These are phyloP conservation scores for Panthera tigris DNA, from an alignment of 2,113 vertebrate species.

Conservation along the genomic window DNA sequence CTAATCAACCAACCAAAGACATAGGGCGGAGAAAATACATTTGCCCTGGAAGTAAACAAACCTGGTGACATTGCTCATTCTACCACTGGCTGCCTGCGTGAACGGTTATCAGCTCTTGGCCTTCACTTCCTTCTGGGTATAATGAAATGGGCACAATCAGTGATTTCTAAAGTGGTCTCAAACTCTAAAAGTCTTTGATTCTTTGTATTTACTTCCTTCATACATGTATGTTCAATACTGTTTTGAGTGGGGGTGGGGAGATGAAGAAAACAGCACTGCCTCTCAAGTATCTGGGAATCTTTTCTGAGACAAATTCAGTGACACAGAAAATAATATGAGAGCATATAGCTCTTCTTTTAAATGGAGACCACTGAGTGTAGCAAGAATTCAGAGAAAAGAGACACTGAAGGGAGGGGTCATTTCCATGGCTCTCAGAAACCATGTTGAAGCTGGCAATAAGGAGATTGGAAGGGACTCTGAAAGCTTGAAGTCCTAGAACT, in stretches of 20 bases:
- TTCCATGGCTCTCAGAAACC: neutral
- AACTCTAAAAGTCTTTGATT: neutral
- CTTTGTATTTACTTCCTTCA: neutral
- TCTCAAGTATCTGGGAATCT: neutral
- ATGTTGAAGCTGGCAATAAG: neutral
- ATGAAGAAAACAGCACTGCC: neutral
- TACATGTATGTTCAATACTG: too few species aligned
- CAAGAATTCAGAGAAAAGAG: neutral
- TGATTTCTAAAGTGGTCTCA: neutral
- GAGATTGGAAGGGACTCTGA: neutral
- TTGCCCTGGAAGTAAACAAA: neutral
- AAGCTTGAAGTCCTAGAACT: too few species aligned
- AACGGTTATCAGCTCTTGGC: neutral
- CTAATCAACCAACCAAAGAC: neutral
- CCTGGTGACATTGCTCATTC: neutral
- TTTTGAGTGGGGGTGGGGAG: neutral
- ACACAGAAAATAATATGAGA: neutral
- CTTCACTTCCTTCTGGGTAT: neutral
- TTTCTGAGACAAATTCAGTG: neutral
- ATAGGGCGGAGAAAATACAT: neutral
- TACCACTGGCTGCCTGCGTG: neutral
- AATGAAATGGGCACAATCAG: neutral
- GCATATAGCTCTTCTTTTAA: neutral
- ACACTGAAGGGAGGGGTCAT: neutral
- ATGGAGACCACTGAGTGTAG: neutral